Evolutionary conservation across 2,113 vertebrate species (phyloP).

Genomic region (Coregonus clupeaformis): DNA sequence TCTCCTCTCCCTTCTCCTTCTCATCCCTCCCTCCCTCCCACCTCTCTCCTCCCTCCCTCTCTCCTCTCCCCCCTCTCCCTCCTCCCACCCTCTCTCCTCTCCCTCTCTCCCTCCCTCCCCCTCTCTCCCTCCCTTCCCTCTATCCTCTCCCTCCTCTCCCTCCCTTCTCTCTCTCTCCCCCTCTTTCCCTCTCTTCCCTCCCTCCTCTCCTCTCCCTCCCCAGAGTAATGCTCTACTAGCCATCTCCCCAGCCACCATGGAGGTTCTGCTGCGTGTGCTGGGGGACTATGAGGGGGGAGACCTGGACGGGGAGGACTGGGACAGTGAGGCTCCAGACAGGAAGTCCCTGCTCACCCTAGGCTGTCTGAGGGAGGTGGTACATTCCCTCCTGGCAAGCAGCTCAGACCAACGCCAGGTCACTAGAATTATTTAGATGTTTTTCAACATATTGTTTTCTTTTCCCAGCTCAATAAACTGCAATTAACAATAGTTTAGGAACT

Average conservation of each 20-base stretch:
- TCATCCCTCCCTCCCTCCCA: no score
- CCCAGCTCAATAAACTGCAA: no score
- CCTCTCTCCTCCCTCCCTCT: no score
- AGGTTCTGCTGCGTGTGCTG: conserved; percentile 92
- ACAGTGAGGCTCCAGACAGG: conserved; percentile 82
- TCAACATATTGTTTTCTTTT: no score
- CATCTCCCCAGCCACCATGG: conserved; percentile 97
- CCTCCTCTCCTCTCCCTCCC: conserved; percentile 5
- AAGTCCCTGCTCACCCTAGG: conserved; percentile 89
- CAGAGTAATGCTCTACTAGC: conserved; percentile 93
- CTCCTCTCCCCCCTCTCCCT: no score
- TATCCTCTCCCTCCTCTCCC: not conserved
- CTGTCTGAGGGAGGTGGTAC: conserved; percentile 94
- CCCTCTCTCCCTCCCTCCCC: no score
- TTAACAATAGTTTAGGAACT: no score
- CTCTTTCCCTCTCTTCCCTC: conserved; percentile 9
- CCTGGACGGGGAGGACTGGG: conserved; percentile 80
- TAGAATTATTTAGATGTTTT: no score
- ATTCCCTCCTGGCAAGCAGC: conserved; percentile 90
- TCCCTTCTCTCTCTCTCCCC: not conserved
- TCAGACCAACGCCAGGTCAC: conserved; percentile 88
- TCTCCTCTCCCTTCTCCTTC: no score
- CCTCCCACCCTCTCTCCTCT: no score
- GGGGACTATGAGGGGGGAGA: conserved; percentile 82
- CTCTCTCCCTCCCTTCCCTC: not conserved